Evolutionary conservation across 2,113 vertebrate genomes (phyloP).

Genomic region (Noturus placidus): DNA sequence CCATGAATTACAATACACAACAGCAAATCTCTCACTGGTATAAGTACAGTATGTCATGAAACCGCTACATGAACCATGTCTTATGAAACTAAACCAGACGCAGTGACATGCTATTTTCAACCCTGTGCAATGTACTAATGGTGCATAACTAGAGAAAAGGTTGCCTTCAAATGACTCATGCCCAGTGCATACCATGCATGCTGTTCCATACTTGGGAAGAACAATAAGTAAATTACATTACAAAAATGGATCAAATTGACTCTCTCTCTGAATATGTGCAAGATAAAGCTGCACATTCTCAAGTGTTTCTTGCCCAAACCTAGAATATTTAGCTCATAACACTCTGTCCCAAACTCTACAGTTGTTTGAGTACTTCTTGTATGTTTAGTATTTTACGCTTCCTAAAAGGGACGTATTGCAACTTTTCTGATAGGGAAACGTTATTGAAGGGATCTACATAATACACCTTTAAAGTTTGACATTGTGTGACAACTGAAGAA

Average conservation of each 20-base stretch:
- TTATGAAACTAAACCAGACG: conserved; percentile 30
- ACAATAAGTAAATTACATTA: conserved; percentile 1
- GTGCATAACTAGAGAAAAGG: conserved; percentile 37
- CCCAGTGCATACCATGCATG: conserved; percentile 34
- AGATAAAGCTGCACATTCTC: not conserved
- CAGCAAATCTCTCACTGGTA: not conserved
- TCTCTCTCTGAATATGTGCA: not conserved
- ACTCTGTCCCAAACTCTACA: not conserved
- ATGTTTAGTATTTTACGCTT: not conserved
- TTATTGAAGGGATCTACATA: not conserved
- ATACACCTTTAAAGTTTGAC: not conserved
- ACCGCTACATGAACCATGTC: conserved; percentile 27
- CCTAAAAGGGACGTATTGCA: not conserved
- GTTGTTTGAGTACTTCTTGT: not conserved
- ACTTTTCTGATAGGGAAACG: not conserved
- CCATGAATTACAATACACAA: not conserved
- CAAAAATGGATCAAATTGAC: not conserved
- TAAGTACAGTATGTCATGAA: conserved; percentile 18
- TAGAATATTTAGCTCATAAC: not conserved
- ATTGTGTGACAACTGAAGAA: not conserved
- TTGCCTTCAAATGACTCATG: conserved; percentile 40
- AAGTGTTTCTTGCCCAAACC: not conserved
- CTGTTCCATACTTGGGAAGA: conserved; percentile 4
- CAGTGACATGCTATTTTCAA: conserved; percentile 27
- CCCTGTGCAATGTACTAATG: conserved; percentile 33